Percentiles rank a stretch among this genome's conserved stretches.
phyloP scores from a whole-genome alignment of 1,140 invertebrate species.

The Neodiprion fabricii region DNA sequence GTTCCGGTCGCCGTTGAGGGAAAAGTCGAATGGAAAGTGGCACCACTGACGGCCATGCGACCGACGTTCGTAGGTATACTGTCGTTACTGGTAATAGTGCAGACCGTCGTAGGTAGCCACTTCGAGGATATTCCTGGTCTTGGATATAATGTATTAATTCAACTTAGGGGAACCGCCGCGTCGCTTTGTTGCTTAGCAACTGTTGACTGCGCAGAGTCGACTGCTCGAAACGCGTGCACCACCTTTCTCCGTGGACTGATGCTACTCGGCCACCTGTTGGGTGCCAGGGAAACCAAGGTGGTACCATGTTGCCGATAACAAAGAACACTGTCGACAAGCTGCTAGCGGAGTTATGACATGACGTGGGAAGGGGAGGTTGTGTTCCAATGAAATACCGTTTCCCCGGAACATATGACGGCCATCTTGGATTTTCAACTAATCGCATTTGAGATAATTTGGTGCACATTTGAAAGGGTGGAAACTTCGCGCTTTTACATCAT shows the following conservation, averaged over 20 bases:
- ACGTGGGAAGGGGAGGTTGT: no score
- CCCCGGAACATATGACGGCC: no score
- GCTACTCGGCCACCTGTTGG: not conserved
- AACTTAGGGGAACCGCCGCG: conserved; percentile 33
- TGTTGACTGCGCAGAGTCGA: conserved; percentile 4
- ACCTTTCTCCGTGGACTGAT: not conserved
- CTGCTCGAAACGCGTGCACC: not conserved
- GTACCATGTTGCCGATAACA: no score
- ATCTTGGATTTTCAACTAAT: no score
- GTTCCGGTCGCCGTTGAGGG: not conserved
- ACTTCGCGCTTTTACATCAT: no score
- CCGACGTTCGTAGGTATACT: not conserved
- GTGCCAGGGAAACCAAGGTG: not conserved
- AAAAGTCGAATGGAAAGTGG: not conserved
- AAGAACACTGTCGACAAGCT: no score
- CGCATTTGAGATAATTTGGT: no score
- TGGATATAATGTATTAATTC: conserved; percentile 40
- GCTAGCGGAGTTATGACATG: no score
- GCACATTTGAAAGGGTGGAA: no score
- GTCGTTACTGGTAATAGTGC: not conserved
- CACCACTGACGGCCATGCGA: not conserved
- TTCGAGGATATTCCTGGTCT: conserved; percentile 43
- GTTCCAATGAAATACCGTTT: no score
- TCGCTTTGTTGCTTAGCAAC: conserved; percentile 36
- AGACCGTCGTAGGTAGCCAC: conserved; percentile 15